Evolutionary conservation across 2,113 vertebrate genomes (phyloP), one percentile per base, ranked within the genome.

Genomic region (Corvus hawaiiensis): DNA sequence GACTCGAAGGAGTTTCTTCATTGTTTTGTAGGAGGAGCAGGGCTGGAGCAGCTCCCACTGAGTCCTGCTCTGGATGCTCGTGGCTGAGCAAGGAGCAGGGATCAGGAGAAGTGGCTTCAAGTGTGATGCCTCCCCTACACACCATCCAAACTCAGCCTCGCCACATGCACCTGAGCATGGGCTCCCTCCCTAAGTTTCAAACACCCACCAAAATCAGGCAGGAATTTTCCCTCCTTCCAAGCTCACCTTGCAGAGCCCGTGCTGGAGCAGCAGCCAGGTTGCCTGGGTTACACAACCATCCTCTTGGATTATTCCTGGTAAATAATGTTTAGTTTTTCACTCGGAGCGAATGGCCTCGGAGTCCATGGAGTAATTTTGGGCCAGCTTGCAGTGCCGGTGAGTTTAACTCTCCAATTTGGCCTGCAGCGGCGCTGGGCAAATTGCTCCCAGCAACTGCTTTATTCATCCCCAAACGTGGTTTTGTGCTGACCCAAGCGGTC

Each of bases 401-500:
- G 71, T 87, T 87, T 39, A 75, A 91, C 62, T 93, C 90, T 93
- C 71, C 90, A 88, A 83, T 93, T 88, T 86, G 94, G 94, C 88
- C 86, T 80, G 72, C 63, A 66, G 85, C 8, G 0, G 46, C 0
- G 1, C 73, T 35, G 87, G 78, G 84, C 69, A 89, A 93, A 91
- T 72, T 75, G 73, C 73, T 96, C 14, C 3, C 90, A 89, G 90
- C 48, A 61, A 74, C 59, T 71, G 0, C 39, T 87, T 93, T 63
- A 46, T 82, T 94, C 90, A 54, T 84, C 84, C 87, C 63, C n/a
- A 28, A 87, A 72, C 0, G 8, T 4, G 33, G 81, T 33, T 94
- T 96, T 94, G 55, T 95, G 96, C 96, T 96, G 93, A 89, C 87
- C 81, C 73, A 78, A 93, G 89, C 5, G 17, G 16, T 95, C 64